These are phyloP conservation scores for Idris sp. DNA, from an alignment of 1,140 invertebrate species.

Conservation along the genomic window DNA sequence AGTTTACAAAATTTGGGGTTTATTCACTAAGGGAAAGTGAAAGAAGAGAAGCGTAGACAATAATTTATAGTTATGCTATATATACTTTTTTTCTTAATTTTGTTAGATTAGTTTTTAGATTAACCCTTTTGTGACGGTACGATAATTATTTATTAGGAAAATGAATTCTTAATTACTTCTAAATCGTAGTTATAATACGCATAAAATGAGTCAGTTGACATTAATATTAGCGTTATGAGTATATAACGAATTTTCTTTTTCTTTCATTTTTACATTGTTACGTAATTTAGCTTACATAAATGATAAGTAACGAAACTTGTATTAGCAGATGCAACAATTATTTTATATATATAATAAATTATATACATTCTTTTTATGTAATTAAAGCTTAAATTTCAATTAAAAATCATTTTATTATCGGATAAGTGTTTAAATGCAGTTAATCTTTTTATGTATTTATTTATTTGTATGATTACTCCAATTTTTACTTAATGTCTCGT, in stretches of 20 bases:
- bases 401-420: constrained; percentile 27
- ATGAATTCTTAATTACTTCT: too few species aligned
- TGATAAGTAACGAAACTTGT: constrained; percentile 6
- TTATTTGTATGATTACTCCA: constrained; percentile 14
- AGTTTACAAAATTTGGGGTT: constrained; percentile 24
- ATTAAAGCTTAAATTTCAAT: constrained; percentile 13
- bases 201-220: too few species aligned
- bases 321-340: constrained; percentile 15
- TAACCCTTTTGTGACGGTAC: constrained; percentile 55
- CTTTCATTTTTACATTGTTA: constrained; percentile 14
- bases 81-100: constrained; percentile 4
- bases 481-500: constrained; percentile 2
- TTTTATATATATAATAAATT: too few species aligned
- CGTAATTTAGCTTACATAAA: constrained; percentile 13
- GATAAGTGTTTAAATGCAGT: constrained; percentile 11
- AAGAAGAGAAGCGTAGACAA: constrained; percentile 5
- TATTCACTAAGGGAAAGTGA: constrained; percentile 21
- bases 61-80: too few species aligned
- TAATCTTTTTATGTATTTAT: constrained; percentile 35
- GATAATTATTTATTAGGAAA: too few species aligned
- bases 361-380: constrained; percentile 30
- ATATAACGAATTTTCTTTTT: too few species aligned
- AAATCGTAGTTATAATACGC: constrained; percentile 10
- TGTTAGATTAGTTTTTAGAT: constrained; percentile 20
- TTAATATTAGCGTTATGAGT: too few species aligned